A percentile compares a stretch with the other conserved stretches of the same genome.
These are phyloP conservation scores for Tenthredo scrophulariae DNA, from an alignment of 2,888 invertebrate species.

Conservation along the genomic window DNA sequence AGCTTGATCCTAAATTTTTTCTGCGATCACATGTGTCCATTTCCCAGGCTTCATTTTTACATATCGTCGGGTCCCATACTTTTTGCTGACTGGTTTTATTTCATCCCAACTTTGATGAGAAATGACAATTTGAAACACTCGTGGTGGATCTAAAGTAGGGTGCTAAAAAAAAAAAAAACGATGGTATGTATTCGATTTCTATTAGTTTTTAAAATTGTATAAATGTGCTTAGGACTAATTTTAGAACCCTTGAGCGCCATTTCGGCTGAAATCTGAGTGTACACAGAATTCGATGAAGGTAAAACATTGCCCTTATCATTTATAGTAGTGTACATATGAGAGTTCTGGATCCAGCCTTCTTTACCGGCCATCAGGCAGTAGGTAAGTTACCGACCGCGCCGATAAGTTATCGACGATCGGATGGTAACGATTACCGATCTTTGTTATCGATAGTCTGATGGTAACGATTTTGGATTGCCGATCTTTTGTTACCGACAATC, in stretches of 20 bases:
- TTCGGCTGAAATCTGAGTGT: constrained; percentile 28
- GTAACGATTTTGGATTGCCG: too few relatives aligned
- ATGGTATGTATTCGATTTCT: constrained; percentile 9
- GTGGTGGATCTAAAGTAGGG: not conserved
- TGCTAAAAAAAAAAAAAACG: too few relatives aligned
- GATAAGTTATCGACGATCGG: too few relatives aligned
- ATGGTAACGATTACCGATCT: too few relatives aligned
- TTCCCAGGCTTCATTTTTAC: constrained; percentile 37
- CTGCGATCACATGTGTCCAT: constrained; percentile 45
- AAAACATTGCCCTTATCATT: not conserved
- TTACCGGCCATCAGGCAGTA: too few relatives aligned
- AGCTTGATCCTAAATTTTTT: constrained; percentile 45
- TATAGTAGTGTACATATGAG: too few relatives aligned
- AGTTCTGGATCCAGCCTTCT: too few relatives aligned
- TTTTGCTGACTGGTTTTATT: constrained; percentile 33
- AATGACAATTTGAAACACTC: constrained; percentile 29
- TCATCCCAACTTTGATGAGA: constrained; percentile 21
- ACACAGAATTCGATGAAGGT: not conserved
- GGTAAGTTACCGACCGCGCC: too few relatives aligned
- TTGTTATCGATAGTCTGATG: too few relatives aligned
- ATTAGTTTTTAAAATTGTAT: constrained; percentile 47
- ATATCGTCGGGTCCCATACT: constrained; percentile 27
- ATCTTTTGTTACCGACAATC: too few relatives aligned
- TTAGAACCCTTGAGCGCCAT: constrained; percentile 12
- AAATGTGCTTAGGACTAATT: constrained; percentile 41